Evolutionary conservation across 2,888 invertebrate species (phyloP), one percentile per base, ranked within the genome.

Genomic region (Diaperis boleti): DNA sequence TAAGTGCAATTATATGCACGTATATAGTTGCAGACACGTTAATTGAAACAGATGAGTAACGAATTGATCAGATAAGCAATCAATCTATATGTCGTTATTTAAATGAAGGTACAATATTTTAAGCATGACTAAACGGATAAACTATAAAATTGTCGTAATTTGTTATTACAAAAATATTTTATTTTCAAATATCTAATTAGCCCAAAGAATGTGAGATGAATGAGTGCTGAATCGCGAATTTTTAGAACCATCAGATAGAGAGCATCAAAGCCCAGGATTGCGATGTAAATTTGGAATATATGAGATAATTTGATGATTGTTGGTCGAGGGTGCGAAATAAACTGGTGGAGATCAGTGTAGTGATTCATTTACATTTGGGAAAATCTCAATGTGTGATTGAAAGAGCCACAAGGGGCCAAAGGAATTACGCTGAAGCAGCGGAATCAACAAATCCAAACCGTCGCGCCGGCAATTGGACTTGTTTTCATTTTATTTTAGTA

Each of bases 401-500:
- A 79, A 78, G 69, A 74, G 76, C 71, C 79, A 69, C 78, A 69
- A 70, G 77, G 78, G 76, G 73, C 70, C 69, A 59, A 65, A 62
- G 62, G 74, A 76, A 77, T 75, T 72, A 71, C 70, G 70, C 69
- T 63, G 70, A 69, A 69, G 68, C 68, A 59, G 69, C 69, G 68
- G 68, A 76, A 74, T 75, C 75, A 76, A 74, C 74, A 77, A 76
- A 77, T 77, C 76, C 75, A 62, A 69, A 59, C 60, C 67, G 66
- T 63, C 66, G 68, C 66, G 59, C 70, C 73, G 74, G 72, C 77
- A 79, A 79, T 79, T 77, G 78, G 72, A 74, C 76, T 74, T 78
- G 78, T 78, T 80, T 79, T 79, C 78, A 77, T 79, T 80, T 79
- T 79, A 79, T 80, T 78, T 76, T 75, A 75, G 73, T 74, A 73